A percentile compares a stretch with the other conserved stretches of the same genome.
Evolutionary conservation across 2,888 invertebrate species (phyloP).

Genomic region (Penaeus monodon): DNA sequence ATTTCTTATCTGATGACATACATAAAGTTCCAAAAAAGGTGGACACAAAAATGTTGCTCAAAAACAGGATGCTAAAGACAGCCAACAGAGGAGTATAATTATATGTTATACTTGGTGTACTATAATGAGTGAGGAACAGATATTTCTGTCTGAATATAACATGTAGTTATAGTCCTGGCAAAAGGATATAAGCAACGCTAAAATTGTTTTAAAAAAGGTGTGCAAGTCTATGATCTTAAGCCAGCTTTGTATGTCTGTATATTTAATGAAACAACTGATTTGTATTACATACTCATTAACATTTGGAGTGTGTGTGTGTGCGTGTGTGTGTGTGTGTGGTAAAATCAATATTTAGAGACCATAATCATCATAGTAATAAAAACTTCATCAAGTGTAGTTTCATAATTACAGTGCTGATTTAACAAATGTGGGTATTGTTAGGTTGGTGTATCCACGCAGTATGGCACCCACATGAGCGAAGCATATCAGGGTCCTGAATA

Average conservation of each 20-base stretch:
- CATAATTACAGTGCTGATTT: too few species aligned
- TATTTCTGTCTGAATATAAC: background rate
- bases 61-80: conserved; percentile 17
- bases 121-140: too few species aligned
- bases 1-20: conserved; percentile 8
- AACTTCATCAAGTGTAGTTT: too few species aligned
- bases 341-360: too few species aligned
- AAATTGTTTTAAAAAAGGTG: conserved; percentile 3
- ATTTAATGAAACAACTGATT: conserved; percentile 2
- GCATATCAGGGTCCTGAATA: too few species aligned
- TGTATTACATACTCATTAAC: background rate
- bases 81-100: background rate
- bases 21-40: conserved; percentile 21
- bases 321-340: too few species aligned
- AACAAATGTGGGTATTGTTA: too few species aligned
- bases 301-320: too few species aligned
- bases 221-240: conserved; percentile 35
- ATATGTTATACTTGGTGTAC: background rate
- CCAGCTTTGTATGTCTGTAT: conserved; percentile 2
- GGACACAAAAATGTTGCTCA: conserved; percentile 35
- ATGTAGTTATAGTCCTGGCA: conserved; percentile 5
- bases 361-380: too few species aligned
- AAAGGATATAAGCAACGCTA: conserved; percentile 4
- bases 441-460: too few species aligned
- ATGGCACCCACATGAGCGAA: too few species aligned